Conservation (phyloP, 2,888 invertebrate genomes). For the Erpobdella octoculata region DNA sequence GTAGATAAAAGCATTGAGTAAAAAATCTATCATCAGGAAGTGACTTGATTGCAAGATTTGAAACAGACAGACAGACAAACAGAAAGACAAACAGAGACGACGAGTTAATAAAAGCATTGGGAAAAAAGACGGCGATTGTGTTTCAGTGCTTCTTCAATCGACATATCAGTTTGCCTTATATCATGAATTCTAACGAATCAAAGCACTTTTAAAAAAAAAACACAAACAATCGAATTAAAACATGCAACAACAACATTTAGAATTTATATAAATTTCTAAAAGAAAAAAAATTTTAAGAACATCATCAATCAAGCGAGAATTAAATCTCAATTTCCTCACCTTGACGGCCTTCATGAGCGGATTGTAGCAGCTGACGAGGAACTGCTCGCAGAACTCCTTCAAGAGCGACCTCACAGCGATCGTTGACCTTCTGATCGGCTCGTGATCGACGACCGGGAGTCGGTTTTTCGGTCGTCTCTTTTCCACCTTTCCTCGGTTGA, state of each 20-base stretch:
- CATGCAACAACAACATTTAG: not conserved
- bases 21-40: too few relatives aligned
- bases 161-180: too few relatives aligned
- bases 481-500: slow-evolving; percentile 11
- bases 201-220: too few relatives aligned
- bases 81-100: too few relatives aligned
- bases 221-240: not conserved
- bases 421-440: slow-evolving; percentile 70
- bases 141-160: too few relatives aligned
- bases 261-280: not conserved
- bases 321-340: slow-evolving; percentile 51
- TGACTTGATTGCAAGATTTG: too few relatives aligned
- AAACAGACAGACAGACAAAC: too few relatives aligned
- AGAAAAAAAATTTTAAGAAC: not conserved
- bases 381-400: slow-evolving; percentile 87
- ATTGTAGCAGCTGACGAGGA: slow-evolving; percentile 85
- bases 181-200: too few relatives aligned
- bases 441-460: slow-evolving; percentile 60
- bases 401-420: slow-evolving; percentile 71
- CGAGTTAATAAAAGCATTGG: too few relatives aligned
- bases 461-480: slow-evolving; percentile 70
- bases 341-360: slow-evolving; percentile 79
- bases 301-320: not conserved
- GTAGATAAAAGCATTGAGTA: too few relatives aligned
- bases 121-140: too few relatives aligned